A percentile compares a stretch with the other conserved stretches of the same genome.
Conservation (phyloP, 2,797 vertebrate species). For the Cichlasoma orientale region DNA sequence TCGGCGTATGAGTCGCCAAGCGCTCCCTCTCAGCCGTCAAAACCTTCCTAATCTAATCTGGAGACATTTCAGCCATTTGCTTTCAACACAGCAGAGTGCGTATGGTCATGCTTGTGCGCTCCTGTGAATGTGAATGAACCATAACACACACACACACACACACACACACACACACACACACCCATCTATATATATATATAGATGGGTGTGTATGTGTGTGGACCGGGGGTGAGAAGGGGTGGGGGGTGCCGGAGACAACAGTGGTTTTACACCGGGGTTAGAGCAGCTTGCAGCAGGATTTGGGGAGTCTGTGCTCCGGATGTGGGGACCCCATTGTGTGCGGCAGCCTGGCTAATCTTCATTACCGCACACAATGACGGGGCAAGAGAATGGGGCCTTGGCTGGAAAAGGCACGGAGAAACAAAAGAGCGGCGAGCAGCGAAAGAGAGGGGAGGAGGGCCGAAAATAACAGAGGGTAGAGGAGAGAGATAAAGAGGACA, state of each 20-base stretch:
- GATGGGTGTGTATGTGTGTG: not conserved
- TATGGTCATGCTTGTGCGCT: constrained; percentile 30
- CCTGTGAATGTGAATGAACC: not conserved
- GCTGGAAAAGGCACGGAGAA: constrained; percentile 69
- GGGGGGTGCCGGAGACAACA: constrained; percentile 56
- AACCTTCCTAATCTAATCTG: constrained; percentile 79
- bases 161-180: too few species aligned
- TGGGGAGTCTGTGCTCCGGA: constrained; percentile 70
- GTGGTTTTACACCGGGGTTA: constrained; percentile 68
- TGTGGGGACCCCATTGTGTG: constrained; percentile 76
- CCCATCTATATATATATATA: not conserved
- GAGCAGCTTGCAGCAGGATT: constrained; percentile 76
- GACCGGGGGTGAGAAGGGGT: not conserved
- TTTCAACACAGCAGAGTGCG: constrained; percentile 63
- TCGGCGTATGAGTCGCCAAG: constrained; percentile 65
- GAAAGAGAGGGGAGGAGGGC: constrained; percentile 38
- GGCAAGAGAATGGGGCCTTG: constrained; percentile 69
- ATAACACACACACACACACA: not conserved
- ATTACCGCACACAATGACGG: constrained; percentile 75
- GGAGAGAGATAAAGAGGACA: constrained; percentile 70
- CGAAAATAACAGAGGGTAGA: constrained; percentile 55
- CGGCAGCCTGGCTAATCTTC: constrained; percentile 78
- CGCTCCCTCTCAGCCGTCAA: constrained; percentile 75
- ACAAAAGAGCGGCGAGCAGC: constrained; percentile 66
- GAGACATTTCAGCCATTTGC: constrained; percentile 71